Percentiles rank a stretch among this genome's conserved stretches.
Evolutionary conservation across 2,797 vertebrate genomes (phyloP).

Genomic region (Bradypodion pumilum): DNA sequence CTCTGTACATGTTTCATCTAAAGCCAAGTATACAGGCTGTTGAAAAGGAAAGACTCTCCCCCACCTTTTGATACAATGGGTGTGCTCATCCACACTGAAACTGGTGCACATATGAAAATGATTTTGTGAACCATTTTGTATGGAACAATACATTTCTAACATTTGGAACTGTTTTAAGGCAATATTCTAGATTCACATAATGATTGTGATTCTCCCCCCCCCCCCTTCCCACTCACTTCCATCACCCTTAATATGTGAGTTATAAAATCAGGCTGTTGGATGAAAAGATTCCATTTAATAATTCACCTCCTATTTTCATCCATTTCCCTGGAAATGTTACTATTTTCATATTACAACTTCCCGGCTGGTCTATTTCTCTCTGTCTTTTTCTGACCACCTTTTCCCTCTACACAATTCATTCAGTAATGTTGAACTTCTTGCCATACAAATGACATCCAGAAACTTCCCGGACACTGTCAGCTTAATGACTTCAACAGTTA

Average conservation of each 20-base stretch:
- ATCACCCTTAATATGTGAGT: conserved; percentile 25
- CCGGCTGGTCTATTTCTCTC: conserved; percentile 24
- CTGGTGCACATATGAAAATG: conserved; percentile 4
- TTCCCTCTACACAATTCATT: conserved; percentile 26
- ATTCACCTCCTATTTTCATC: conserved; percentile 44
- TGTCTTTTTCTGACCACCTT: conserved; percentile 17
- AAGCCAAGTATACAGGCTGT: conserved; percentile 16
- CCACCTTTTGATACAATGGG: background rate
- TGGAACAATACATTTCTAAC: conserved; percentile 41
- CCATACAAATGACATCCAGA: conserved; percentile 42
- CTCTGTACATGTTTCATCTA: conserved; percentile 42
- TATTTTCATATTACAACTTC: conserved; percentile 28
- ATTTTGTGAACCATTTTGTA: conserved; percentile 27
- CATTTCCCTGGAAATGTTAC: conserved; percentile 48
- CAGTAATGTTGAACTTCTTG: conserved; percentile 38
- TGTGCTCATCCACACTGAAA: conserved; percentile 35
- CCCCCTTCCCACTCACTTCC: conserved; percentile 7
- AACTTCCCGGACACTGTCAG: conserved; percentile 46
- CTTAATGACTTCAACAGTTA: conserved; percentile 39
- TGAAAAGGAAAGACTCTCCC: conserved; percentile 33
- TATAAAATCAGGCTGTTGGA: conserved; percentile 43
- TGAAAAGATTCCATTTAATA: conserved; percentile 54
- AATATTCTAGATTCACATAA: conserved; percentile 19
- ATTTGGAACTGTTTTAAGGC: conserved; percentile 56
- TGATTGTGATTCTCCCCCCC: background rate